Evolutionary conservation across 2,113 vertebrate species (phyloP).

Genomic region (Riparia riparia): DNA sequence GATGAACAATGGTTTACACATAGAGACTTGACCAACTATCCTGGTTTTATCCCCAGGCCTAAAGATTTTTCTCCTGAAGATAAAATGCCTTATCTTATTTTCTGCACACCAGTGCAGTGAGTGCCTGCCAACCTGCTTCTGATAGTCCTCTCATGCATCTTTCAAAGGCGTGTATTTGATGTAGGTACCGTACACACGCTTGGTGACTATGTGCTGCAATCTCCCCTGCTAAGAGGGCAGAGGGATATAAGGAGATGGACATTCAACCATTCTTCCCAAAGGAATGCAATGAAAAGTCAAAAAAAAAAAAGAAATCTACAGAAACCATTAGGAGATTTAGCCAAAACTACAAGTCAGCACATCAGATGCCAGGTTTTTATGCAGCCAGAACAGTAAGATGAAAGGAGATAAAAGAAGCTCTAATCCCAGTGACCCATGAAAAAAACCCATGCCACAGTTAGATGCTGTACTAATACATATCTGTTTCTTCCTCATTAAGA

Average conservation of each 20-base stretch:
- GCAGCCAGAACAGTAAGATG: background rate
- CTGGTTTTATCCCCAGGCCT: background rate
- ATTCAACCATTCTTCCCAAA: background rate
- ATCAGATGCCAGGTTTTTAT: background rate
- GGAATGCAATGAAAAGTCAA: background rate
- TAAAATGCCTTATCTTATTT: background rate
- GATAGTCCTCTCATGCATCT: background rate
- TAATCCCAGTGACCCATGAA: background rate
- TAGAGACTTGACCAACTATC: background rate
- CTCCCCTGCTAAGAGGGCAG: background rate
- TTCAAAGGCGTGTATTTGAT: background rate
- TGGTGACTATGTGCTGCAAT: background rate
- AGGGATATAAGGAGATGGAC: background rate
- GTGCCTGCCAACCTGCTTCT: background rate
- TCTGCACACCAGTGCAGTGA: background rate
- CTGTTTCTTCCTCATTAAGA: background rate
- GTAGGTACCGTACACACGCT: fast-evolving
- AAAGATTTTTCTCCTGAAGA: background rate
- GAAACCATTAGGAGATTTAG: background rate
- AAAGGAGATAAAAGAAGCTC: background rate
- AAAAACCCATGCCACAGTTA: background rate
- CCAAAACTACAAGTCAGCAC: background rate
- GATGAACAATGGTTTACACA: background rate
- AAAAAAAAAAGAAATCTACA: background rate
- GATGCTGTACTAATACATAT: background rate